Evolutionary conservation across 2,797 vertebrate genomes (phyloP), one percentile per base, ranked within the genome.

Genomic region (Crenuchus spilurus): DNA sequence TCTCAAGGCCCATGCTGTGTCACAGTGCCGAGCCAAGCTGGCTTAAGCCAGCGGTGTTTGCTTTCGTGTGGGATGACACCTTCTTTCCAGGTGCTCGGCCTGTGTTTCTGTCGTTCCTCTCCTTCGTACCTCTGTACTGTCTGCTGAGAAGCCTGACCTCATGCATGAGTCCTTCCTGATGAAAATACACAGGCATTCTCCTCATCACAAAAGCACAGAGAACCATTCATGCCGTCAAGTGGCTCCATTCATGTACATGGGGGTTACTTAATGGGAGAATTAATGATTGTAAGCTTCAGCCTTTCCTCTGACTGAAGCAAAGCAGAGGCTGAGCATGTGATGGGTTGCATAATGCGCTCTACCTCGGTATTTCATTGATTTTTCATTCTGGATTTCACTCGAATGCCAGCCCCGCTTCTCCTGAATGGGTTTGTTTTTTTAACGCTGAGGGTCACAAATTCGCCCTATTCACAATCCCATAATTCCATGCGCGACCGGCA

Each of bases 151-250:
- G 79, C 80, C 86, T 86, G 88, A 91, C 89, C 88, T 92, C 90
- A 89, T 88, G 89, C 88, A 89, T 91, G 89, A 92, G 90, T 89
- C 86, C 80, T 78, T 84, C 87, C 84, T 86, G 89, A 86, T 86
- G 67, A 39, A 80, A 82, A 80, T 75, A 58, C 66, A 63, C 87
- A 87, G 82, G 83, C 87, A 61, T 84, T 76, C 81, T 81, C 80
- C 66, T 74, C 83, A 86, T 79, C 82, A 79, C 83, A 85, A 74
- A 77, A 78, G 63, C 83, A 93, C 90, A 93, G 92, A 92, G 91
- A 81, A 81, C 86, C 85, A 88, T 92, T 92, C 88, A 91, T 84
- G 84, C 67, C 82, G 35, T 66, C 90, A 89, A 90, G 87, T 88
- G 87, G 84, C 80, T 83, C 85, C 88, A 90, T 93, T 92, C 88